Evolutionary conservation across 2,113 vertebrate species (phyloP), one percentile per base, ranked within the genome.

Genomic region (Xenopus tropicalis): DNA sequence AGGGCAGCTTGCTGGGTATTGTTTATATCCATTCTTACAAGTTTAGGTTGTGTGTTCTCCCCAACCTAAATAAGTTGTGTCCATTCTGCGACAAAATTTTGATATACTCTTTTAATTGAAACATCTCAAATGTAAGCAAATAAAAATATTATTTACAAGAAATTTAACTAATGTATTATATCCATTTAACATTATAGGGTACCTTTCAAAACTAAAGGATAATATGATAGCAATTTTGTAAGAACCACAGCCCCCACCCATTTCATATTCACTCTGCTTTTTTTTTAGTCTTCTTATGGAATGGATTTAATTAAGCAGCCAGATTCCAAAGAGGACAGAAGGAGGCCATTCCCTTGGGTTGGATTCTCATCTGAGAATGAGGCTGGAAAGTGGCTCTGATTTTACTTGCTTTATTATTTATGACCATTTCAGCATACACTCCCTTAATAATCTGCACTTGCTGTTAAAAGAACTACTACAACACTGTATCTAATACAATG

Each of bases 291-390:
- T 46, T 66, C 64, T 46, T 21, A 63, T 62, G 24, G 9, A 54
- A 62, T 61, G 20, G 23, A 75, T 69, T 14, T 62, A 48, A 74
- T 68, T 62, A 24, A 61, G 9, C 9, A 58, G 23, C 44, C 11
- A 42, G 29, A 12, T 61, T 21, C 42, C 24, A 52, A 46, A 59
- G 21, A 69, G 44, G 46, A 69, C 46, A 67, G 43, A 74, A 68
- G 22, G 42, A 48, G 58, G 20, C 58, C 57, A 61, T 66, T 48
- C 57, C 54, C 54, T 66, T 59, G 71, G 63, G 22, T 59, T 22
- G 29, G 54, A 11, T 48, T 6, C 44, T 20, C 23, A 42, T 64
- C 54, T 52, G 22, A 67, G 64, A 63, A 54, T 25, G 24, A 69
- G 24, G 13, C 25, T 52, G 6, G 12, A 71, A 17, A 37, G 19